Evolutionary conservation across 2,888 invertebrate species (phyloP).

Genomic region (Xanthorhoe spadicearia): DNA sequence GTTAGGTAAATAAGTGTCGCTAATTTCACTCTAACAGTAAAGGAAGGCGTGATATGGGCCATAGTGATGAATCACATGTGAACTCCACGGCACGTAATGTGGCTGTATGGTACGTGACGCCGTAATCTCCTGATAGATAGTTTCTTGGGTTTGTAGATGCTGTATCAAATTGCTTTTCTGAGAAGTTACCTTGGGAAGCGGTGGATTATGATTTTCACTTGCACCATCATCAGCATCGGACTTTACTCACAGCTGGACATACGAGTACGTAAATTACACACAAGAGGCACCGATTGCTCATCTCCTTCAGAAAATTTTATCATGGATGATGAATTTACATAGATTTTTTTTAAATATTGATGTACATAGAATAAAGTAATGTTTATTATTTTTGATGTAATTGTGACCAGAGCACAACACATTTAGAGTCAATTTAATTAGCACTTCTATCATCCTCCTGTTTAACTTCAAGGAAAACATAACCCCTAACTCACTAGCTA

Average conservation of each 20-base stretch:
- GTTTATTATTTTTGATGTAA: too few relatives aligned
- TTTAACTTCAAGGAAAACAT: too few relatives aligned
- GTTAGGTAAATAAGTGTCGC: conserved; percentile 46
- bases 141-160: conserved; percentile 41
- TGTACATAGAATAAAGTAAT: too few relatives aligned
- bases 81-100: conserved; percentile 57
- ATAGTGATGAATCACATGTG: conserved; percentile 69
- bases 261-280: too few relatives aligned
- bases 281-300: too few relatives aligned
- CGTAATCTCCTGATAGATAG: conserved; percentile 53
- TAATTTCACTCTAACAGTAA: conserved; percentile 56
- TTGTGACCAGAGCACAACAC: too few relatives aligned
- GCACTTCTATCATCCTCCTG: too few relatives aligned
- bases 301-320: too few relatives aligned
- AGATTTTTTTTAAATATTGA: too few relatives aligned
- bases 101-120: conserved; percentile 67
- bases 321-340: too few relatives aligned
- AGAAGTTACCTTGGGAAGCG: conserved; percentile 22
- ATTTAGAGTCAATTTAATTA: too few relatives aligned
- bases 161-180: conserved; percentile 29
- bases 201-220: conserved; percentile 19
- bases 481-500: neutral
- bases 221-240: neutral
- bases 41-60: conserved; percentile 67
- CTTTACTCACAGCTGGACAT: neutral